These are phyloP conservation scores for Caenorhabditis sp. DNA, from an alignment of 2,888 invertebrate genomes.

Conservation along the genomic window DNA sequence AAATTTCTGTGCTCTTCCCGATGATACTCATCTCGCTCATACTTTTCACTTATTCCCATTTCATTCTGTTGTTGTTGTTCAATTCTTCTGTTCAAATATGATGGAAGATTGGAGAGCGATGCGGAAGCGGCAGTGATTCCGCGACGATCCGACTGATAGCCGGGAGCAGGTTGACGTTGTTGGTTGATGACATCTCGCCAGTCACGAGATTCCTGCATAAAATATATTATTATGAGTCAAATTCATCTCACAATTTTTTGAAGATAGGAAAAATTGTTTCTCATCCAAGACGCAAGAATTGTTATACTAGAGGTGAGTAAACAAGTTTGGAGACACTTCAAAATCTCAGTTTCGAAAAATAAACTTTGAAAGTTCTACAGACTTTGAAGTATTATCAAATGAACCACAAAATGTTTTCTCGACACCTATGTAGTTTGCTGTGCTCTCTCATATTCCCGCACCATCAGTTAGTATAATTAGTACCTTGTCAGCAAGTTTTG, in stretches of 20 bases:
- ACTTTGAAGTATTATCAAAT: neutral
- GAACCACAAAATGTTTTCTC: neutral
- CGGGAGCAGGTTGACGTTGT: conserved; percentile 56
- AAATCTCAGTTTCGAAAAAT: no score
- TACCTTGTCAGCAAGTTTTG: neutral
- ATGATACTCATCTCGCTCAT: conserved; percentile 43
- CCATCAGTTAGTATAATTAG: no score
- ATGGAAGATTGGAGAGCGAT: conserved; percentile 43
- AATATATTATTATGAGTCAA: neutral
- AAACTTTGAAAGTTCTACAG: no score
- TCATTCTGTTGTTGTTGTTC: conserved; percentile 22
- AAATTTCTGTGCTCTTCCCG: conserved; percentile 29
- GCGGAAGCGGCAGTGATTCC: conserved; percentile 26
- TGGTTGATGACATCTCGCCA: conserved; percentile 56
- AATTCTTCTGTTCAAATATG: conserved; percentile 44
- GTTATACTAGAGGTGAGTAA: no score
- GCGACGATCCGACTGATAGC: conserved; percentile 27
- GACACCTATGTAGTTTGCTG: no score
- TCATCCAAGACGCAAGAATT: no score
- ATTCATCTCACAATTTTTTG: no score
- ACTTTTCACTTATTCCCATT: conserved; percentile 21
- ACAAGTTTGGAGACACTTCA: no score
- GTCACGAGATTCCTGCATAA: conserved; percentile 48
- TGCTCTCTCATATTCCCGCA: neutral
- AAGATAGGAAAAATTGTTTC: no score